These are phyloP conservation scores for Meteorus cinctellus DNA, from an alignment of 2,888 invertebrate species.

Conservation along the genomic window DNA sequence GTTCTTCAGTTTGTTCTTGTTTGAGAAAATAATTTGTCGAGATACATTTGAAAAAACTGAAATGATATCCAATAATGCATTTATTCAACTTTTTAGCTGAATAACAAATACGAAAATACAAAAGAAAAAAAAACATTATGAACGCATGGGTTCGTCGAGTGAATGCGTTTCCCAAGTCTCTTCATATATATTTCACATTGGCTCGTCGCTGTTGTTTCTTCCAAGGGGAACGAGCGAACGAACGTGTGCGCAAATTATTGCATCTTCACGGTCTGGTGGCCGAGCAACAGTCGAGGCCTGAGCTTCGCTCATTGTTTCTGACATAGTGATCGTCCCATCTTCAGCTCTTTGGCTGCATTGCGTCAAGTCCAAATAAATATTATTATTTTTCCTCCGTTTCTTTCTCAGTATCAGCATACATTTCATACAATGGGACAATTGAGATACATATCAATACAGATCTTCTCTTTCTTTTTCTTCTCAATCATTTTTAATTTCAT, in stretches of 20 bases:
- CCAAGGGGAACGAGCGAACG: conserved; percentile 47
- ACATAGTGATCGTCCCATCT: conserved; percentile 14
- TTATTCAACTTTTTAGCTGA: neutral
- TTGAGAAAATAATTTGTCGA: too few species aligned
- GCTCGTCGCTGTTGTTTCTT: conserved; percentile 34
- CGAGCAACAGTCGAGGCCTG: conserved; percentile 45
- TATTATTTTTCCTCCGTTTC: neutral
- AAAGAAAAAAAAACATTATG: conserved; percentile 33
- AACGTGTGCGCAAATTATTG: conserved; percentile 65
- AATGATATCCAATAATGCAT: too few species aligned
- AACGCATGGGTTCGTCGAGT: conserved; percentile 32
- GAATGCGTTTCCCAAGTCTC: conserved; percentile 42
- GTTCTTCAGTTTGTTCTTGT: too few species aligned
- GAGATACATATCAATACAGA: too few species aligned
- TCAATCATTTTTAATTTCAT: too few species aligned
- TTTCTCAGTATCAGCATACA: neutral
- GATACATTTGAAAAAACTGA: too few species aligned
- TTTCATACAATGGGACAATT: too few species aligned
- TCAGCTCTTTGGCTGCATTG: conserved; percentile 2
- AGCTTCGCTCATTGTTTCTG: conserved; percentile 42
- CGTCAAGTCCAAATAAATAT: conserved; percentile 1
- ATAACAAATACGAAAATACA: conserved; percentile 27
- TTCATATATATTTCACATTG: conserved; percentile 7
- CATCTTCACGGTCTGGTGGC: conserved; percentile 69
- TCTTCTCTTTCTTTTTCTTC: too few species aligned